phyloP scores from a whole-genome alignment of 1,140 invertebrate species.

The Paraescarpia echinospica region DNA sequence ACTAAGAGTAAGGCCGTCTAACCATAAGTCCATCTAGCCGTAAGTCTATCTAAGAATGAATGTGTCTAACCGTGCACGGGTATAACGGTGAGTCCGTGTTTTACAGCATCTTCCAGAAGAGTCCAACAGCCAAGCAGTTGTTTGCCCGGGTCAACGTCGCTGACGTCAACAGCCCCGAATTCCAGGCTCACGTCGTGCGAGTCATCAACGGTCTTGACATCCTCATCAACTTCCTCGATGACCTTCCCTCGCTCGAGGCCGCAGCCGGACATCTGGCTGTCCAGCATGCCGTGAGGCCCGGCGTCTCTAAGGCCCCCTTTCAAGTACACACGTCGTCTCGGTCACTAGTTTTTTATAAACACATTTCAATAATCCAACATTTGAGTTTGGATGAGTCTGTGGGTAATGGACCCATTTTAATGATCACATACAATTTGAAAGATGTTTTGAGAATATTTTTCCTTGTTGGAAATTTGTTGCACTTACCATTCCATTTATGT shows the following conservation, averaged over 20 bases:
- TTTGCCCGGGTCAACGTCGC: slow-evolving; percentile 24
- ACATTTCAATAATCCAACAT: too few relatives aligned
- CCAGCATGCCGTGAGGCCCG: slow-evolving; percentile 17
- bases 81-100: not conserved
- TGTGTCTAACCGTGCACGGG: not conserved
- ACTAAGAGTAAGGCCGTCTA: not conserved
- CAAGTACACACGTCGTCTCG: slow-evolving; percentile 2
- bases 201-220: slow-evolving; percentile 28
- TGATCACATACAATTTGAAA: too few relatives aligned
- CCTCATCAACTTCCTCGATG: slow-evolving; percentile 21
- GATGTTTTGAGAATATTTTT: too few relatives aligned
- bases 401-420: too few relatives aligned
- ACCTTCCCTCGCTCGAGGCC: slow-evolving; percentile 7
- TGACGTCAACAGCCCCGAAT: slow-evolving; percentile 19
- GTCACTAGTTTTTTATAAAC: not conserved
- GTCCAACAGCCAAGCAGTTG: not conserved
- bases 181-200: slow-evolving; percentile 23
- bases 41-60: not conserved
- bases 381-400: too few relatives aligned
- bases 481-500: too few relatives aligned
- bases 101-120: slow-evolving; percentile 26
- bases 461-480: too few relatives aligned
- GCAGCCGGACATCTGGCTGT: slow-evolving; percentile 22
- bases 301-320: slow-evolving; percentile 20
- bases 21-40: not conserved